phyloP scores from a whole-genome alignment of 2,888 invertebrate genomes.

The Melanchra persicariae region DNA sequence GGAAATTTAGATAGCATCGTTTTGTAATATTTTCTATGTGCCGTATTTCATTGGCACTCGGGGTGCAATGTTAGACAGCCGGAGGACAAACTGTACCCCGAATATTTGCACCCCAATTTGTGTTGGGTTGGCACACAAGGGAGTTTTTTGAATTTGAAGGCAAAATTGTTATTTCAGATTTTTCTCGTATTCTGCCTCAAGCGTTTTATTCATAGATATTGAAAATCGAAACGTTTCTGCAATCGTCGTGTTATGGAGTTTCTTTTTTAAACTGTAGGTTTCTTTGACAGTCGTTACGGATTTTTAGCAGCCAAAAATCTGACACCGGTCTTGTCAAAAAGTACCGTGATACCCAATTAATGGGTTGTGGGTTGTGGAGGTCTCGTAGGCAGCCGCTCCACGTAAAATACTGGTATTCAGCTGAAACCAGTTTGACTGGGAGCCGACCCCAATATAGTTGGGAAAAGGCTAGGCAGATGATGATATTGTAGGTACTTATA shows the following conservation, averaged over 20 bases:
- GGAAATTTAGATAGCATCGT: slow-evolving; percentile 20
- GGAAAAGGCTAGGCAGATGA: too few species aligned
- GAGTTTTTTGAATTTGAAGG: slow-evolving; percentile 22
- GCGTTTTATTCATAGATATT: background rate
- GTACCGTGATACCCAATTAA: too few species aligned
- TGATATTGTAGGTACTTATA: background rate
- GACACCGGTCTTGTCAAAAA: too few species aligned
- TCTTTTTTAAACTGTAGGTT: background rate
- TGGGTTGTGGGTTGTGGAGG: too few species aligned
- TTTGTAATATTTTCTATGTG: slow-evolving; percentile 44
- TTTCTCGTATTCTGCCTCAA: background rate
- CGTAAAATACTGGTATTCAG: too few species aligned
- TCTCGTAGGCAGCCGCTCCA: too few species aligned
- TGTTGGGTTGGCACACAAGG: slow-evolving; percentile 22
- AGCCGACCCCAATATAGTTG: too few species aligned
- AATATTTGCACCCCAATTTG: slow-evolving; percentile 41
- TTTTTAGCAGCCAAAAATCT: too few species aligned
- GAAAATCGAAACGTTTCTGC: background rate
- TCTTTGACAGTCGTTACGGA: too few species aligned
- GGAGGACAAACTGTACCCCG: slow-evolving; percentile 27
- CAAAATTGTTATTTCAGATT: slow-evolving; percentile 38
- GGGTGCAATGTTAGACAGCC: slow-evolving; percentile 41
- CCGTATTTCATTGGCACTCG: slow-evolving; percentile 4
- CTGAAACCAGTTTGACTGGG: too few species aligned
- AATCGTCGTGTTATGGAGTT: background rate